phyloP scores from a whole-genome alignment of 2,113 vertebrate species.

The Syngnathus typhle region DNA sequence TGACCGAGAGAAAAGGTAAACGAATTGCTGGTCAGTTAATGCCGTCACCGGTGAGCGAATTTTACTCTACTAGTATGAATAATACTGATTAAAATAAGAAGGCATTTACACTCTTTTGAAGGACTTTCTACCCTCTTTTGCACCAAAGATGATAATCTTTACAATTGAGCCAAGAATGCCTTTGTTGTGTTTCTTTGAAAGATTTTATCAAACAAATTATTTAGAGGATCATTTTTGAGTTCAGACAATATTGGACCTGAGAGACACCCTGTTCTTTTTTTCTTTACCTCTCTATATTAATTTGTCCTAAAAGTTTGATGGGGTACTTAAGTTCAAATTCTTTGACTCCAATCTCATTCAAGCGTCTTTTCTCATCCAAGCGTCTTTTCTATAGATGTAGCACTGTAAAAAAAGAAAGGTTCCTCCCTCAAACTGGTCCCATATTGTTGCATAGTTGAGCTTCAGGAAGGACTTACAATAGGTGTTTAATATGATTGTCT shows the following conservation, averaged over 20 bases:
- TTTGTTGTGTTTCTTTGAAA: not conserved
- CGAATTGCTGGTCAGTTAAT: not conserved
- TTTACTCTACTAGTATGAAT: not conserved
- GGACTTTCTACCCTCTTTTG: not conserved
- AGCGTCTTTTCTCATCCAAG: too few relatives aligned
- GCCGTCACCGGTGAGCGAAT: not conserved
- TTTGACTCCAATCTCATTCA: not conserved
- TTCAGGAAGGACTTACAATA: not conserved
- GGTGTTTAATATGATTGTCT: not conserved
- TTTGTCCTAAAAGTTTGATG: not conserved
- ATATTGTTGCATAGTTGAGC: not conserved
- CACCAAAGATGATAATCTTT: not conserved
- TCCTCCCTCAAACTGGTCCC: not conserved
- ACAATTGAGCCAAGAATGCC: not conserved
- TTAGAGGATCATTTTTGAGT: not conserved
- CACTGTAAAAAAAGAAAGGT: not conserved
- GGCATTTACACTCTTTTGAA: not conserved
- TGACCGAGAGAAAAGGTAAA: conserved; percentile 57
- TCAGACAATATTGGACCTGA: not conserved
- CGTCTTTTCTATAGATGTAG: too few relatives aligned
- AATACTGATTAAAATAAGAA: not conserved
- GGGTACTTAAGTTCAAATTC: not conserved
- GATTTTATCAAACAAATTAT: not conserved
- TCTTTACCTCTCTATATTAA: not conserved
- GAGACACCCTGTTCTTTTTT: not conserved